A percentile compares a stretch with the other conserved stretches of the same genome.
These are phyloP conservation scores for Melanargia galathea DNA, from an alignment of 2,888 invertebrate species.

Conservation along the genomic window DNA sequence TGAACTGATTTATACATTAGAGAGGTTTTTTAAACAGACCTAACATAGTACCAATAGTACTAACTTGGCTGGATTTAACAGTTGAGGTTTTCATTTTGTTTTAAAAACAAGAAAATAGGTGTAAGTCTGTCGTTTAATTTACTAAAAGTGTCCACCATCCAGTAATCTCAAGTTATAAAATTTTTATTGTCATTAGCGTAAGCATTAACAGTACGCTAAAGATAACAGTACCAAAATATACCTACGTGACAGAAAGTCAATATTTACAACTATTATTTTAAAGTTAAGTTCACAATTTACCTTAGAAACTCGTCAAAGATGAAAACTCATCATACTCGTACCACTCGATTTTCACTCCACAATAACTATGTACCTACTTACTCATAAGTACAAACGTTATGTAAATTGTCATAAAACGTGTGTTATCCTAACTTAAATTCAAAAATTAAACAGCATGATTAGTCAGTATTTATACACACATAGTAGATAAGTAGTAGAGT, in stretches of 20 bases:
- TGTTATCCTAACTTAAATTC: conserved; percentile 21
- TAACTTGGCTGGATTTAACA: not conserved
- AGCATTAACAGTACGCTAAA: conserved; percentile 75
- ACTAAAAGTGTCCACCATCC: not conserved
- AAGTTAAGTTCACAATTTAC: conserved; percentile 38
- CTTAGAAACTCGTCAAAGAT: conserved; percentile 39
- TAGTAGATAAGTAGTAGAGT: not conserved
- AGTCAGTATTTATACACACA: conserved; percentile 9
- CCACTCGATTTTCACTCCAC: conserved; percentile 26
- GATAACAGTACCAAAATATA: conserved; percentile 51
- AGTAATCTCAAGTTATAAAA: conserved; percentile 46
- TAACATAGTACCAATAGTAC: no score
- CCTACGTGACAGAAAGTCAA: conserved; percentile 46
- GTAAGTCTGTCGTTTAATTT: conserved; percentile 2
- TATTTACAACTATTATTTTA: conserved; percentile 56
- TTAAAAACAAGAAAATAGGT: not conserved
- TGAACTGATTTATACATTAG: no score
- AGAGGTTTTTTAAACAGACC: no score
- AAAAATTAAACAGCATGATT: conserved; percentile 20
- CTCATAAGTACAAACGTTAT: conserved; percentile 1
- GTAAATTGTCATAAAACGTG: conserved; percentile 23
- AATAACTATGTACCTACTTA: not conserved
- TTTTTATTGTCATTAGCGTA: conserved; percentile 62
- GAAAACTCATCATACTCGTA: conserved; percentile 22
- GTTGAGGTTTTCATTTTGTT: not conserved